A percentile compares a stretch with the other conserved stretches of the same genome.
phyloP scores from a whole-genome alignment of 1,140 invertebrate species.

The Sitophilus oryzae region DNA sequence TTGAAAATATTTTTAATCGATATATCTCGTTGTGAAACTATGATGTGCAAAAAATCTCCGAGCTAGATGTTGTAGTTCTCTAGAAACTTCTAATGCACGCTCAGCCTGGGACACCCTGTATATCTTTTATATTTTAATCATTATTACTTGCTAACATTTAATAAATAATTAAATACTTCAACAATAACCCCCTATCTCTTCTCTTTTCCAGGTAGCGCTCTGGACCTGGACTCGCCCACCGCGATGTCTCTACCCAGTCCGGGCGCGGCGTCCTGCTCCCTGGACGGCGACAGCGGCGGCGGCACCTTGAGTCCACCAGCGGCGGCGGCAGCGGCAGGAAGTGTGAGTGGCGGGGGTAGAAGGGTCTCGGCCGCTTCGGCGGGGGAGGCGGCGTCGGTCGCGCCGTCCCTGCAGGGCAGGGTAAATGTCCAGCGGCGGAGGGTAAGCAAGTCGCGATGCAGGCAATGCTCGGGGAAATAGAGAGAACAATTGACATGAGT shows the following conservation, averaged over 20 bases:
- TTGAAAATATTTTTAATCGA: too few relatives aligned
- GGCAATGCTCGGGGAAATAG: constrained; percentile 20
- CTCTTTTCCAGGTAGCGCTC: constrained; percentile 47
- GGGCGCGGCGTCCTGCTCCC: constrained; percentile 59
- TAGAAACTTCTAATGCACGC: too few relatives aligned
- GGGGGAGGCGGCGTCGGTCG: constrained; percentile 39
- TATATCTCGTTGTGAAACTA: too few relatives aligned
- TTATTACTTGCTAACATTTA: neutral
- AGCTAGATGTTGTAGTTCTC: too few relatives aligned
- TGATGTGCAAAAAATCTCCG: too few relatives aligned
- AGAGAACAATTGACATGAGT: neutral
- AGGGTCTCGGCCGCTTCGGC: constrained; percentile 36
- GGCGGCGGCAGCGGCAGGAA: too few relatives aligned
- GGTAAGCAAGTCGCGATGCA: constrained; percentile 61
- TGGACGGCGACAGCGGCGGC: constrained; percentile 53
- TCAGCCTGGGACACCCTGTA: too few relatives aligned
- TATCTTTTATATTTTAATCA: neutral
- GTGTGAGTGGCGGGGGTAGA: constrained; percentile 55
- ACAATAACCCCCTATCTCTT: too few relatives aligned
- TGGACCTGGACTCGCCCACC: constrained; percentile 70
- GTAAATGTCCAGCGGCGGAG: constrained; percentile 76
- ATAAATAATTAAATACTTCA: neutral
- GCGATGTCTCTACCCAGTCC: constrained; percentile 74
- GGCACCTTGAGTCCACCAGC: constrained; percentile 54
- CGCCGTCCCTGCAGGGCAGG: constrained; percentile 54